A percentile compares a stretch with the other conserved stretches of the same genome.
These are phyloP conservation scores for Daubentonia madagascariensis DNA, from an alignment of 2,113 vertebrate genomes.

Conservation along the genomic window DNA sequence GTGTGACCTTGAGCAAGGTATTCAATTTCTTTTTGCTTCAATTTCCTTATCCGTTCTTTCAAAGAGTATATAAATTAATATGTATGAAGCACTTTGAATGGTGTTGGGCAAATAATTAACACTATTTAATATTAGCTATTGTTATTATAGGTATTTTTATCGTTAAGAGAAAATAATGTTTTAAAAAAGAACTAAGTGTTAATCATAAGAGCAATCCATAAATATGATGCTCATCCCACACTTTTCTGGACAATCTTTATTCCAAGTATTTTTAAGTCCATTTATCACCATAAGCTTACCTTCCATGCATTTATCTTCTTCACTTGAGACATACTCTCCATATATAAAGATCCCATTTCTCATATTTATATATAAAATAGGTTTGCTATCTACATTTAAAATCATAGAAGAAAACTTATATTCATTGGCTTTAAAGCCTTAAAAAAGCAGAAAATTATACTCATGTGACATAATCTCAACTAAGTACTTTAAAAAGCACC, in stretches of 20 bases:
- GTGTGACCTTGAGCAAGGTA: not conserved
- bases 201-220: not conserved
- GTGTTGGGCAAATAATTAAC: not conserved
- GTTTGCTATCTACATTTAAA: not conserved
- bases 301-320: not conserved
- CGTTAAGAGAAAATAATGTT: not conserved
- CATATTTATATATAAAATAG: accelerated
- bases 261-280: not conserved
- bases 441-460: not conserved
- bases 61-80: not conserved
- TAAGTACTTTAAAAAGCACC: not conserved
- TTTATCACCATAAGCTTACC: not conserved
- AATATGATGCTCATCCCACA: not conserved
- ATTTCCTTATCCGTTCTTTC: not conserved
- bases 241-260: not conserved
- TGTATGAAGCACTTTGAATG: not conserved
- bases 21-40: not conserved
- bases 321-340: not conserved
- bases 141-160: not conserved
- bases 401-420: not conserved
- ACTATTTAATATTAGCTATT: not conserved
- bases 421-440: not conserved
- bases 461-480: not conserved
- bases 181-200: not conserved
- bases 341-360: not conserved